Evolutionary conservation across 2,888 invertebrate species (phyloP), one percentile per base, ranked within the genome.

Genomic region (Calliopum simillimum): DNA sequence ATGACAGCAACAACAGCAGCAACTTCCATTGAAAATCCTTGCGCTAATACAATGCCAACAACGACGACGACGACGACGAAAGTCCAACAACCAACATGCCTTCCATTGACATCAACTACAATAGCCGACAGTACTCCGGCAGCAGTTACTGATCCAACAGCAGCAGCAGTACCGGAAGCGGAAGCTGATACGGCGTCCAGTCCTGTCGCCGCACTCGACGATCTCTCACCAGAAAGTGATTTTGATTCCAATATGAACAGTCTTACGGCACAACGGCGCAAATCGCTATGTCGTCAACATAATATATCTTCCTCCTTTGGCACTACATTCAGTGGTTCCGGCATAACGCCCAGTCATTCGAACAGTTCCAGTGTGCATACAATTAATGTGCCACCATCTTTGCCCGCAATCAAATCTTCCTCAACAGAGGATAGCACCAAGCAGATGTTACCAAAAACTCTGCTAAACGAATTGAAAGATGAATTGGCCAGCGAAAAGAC

Each of bases 221-320:
- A 33, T 33, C 33, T 33, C 33, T 33, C 33, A 33, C 33, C 33
- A 1, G 33, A 33, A 33, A 33, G 33, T 33, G 33, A 33, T 33
- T 33, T 85, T 72, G 84, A 84, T 62, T 83, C 85, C 19, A 83
- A 84, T 72, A 84, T 79, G 80, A 82, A 81, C 66, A 84, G 78
- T 68, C 41, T 81, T 69, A 86, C 85, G 16, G 84, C 85, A n/a
- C 85, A 86, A 71, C 77, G 86, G 3, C 78, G 86, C 2, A 86
- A 86, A 71, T 86, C 86, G 4, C 76, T 86, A 5, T 86, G 86
- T 71, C 80, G 86, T 3, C 86, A 86, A 73, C 86, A 86, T 69
- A 86, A 86, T 75, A 85, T 86, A 19, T 84, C 83, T 51, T 85
- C 85, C 23, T 85, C 86, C 1, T 85, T 86, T 65, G 85, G 86